These are phyloP conservation scores for Characodon lateralis DNA, from an alignment of 2,797 vertebrate genomes.

Conservation along the genomic window DNA sequence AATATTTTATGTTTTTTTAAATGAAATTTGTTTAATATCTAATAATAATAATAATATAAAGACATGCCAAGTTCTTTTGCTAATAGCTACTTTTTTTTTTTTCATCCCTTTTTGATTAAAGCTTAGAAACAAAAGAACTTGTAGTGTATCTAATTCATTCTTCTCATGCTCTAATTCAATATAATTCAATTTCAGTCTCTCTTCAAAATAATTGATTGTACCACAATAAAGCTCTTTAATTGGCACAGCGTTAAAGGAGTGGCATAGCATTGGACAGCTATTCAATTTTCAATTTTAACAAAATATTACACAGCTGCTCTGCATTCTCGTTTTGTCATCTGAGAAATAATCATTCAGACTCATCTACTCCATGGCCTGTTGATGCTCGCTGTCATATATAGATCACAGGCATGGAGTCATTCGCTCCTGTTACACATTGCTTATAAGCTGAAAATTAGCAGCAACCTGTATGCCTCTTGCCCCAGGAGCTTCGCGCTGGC, in stretches of 20 bases:
- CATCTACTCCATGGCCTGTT: slow-evolving; percentile 70
- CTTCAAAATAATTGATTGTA: slow-evolving; percentile 72
- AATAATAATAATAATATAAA: neutral
- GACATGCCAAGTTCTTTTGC: slow-evolving; percentile 8
- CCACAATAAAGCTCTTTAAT: slow-evolving; percentile 72
- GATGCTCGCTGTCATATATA: slow-evolving; percentile 77
- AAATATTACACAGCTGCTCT: slow-evolving; percentile 73
- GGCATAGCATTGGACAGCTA: slow-evolving; percentile 76
- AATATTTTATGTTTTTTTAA: too few relatives aligned
- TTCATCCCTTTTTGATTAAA: slow-evolving; percentile 43
- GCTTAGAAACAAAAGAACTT: slow-evolving; percentile 62
- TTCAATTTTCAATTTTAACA: slow-evolving; percentile 79
- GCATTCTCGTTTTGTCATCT: slow-evolving; percentile 76
- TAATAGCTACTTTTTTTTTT: slow-evolving; percentile 32
- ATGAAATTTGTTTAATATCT: too few relatives aligned
- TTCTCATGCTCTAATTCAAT: slow-evolving; percentile 67
- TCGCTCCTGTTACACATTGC: slow-evolving; percentile 74
- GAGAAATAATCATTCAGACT: slow-evolving; percentile 77
- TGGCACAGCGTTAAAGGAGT: slow-evolving; percentile 73
- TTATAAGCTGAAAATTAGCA: slow-evolving; percentile 81
- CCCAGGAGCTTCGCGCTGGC: slow-evolving; percentile 69
- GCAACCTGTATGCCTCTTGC: slow-evolving; percentile 68
- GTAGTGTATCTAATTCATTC: slow-evolving; percentile 72
- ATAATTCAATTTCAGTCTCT: slow-evolving; percentile 76
- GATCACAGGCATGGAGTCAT: slow-evolving; percentile 74